phyloP scores from a whole-genome alignment of 1,140 invertebrate species.

The Hormaphis cornu region DNA sequence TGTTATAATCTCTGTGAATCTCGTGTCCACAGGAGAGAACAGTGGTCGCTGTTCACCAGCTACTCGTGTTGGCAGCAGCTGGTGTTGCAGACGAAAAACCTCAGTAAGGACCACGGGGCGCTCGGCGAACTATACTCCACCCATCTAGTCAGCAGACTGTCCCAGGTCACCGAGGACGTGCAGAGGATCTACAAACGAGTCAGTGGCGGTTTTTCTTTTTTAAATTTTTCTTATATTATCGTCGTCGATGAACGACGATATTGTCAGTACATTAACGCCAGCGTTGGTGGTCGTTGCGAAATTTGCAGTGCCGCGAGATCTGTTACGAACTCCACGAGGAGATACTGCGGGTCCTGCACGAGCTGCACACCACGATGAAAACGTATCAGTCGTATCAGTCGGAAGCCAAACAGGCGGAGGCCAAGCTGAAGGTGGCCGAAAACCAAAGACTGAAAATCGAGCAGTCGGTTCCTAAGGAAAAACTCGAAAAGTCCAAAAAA shows the following conservation, averaged over 20 bases:
- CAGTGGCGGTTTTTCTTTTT: too few relatives aligned
- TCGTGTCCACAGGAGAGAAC: conserved; percentile 63
- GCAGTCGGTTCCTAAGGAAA: conserved; percentile 57
- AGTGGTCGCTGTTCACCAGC: conserved; percentile 84
- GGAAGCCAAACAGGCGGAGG: conserved; percentile 75
- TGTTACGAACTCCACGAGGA: conserved; percentile 90
- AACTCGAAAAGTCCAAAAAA: conserved; percentile 71
- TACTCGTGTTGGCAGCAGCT: conserved; percentile 87
- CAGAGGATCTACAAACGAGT: conserved; percentile 79
- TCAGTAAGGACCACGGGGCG: conserved; percentile 77
- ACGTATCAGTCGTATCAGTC: conserved; percentile 76
- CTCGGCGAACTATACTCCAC: conserved; percentile 81
- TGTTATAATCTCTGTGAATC: too few relatives aligned
- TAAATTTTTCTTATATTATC: too few relatives aligned
- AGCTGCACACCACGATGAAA: conserved; percentile 89
- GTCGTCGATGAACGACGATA: too few relatives aligned
- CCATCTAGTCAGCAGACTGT: conserved; percentile 69
- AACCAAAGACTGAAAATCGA: conserved; percentile 64
- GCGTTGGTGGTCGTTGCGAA: background rate
- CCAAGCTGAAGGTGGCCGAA: conserved; percentile 74
- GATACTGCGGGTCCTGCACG: conserved; percentile 80
- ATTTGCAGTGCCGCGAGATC: conserved; percentile 77
- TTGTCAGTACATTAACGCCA: background rate
- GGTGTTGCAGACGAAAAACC: conserved; percentile 73
- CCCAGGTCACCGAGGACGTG: conserved; percentile 80